Conservation (phyloP, 2,797 vertebrate species). For the Yasuhikotakia modesta region DNA sequence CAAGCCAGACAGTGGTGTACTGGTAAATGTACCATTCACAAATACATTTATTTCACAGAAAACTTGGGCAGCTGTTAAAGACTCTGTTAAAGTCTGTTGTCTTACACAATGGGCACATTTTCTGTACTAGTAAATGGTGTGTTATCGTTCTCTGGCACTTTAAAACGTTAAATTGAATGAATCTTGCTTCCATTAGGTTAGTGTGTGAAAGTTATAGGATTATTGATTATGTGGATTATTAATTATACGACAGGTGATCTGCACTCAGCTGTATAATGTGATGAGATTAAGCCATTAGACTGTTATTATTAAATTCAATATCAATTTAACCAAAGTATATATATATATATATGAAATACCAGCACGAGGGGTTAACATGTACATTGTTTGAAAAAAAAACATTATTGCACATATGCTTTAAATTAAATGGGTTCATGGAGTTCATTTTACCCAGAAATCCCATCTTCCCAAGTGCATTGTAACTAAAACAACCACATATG, state of each 20-base stretch:
- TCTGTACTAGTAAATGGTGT: not conserved
- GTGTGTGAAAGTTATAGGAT: not conserved
- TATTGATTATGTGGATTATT: slow-evolving; percentile 1
- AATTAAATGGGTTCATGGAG: no score
- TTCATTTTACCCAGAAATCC: no score
- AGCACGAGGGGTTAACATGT: not conserved
- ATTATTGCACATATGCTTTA: no score
- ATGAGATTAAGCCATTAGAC: not conserved
- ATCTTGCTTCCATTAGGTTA: not conserved
- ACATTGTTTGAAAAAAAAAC: not conserved
- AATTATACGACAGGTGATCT: not conserved
- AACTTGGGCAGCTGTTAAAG: not conserved
- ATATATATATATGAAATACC: not conserved
- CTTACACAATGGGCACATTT: not conserved
- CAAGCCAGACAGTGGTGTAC: not conserved
- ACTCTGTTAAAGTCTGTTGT: not conserved
- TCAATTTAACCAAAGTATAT: not conserved
- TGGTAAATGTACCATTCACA: not conserved
- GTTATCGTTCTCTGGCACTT: not conserved
- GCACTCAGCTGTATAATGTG: not conserved
- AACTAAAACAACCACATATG: no score
- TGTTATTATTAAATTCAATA: not conserved
- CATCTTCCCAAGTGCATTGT: no score
- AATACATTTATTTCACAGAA: not conserved
- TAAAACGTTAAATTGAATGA: not conserved